These are phyloP conservation scores for Steinernema scapterisci DNA, from an alignment of 2,888 invertebrate species.

Conservation along the genomic window DNA sequence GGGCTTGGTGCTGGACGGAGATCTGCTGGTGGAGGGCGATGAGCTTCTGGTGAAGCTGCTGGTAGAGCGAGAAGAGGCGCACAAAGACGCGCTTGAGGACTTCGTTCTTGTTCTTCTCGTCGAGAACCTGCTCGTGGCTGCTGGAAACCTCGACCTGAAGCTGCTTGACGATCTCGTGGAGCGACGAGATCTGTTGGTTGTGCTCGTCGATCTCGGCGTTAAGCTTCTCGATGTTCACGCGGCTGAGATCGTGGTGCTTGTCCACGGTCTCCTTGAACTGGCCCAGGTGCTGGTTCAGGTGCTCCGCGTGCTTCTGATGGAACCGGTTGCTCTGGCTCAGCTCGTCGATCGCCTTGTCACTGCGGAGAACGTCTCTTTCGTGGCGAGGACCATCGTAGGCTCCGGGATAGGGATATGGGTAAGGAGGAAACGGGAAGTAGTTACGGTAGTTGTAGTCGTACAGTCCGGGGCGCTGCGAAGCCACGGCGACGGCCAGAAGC, in stretches of 20 bases:
- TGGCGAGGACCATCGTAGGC: background rate
- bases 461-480: background rate
- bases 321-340: background rate
- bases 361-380: background rate
- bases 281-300: background rate
- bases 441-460: background rate
- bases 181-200: background rate
- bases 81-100: background rate
- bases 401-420: background rate
- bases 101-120: background rate
- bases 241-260: background rate
- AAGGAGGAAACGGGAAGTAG: background rate
- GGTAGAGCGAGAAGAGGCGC: conserved; percentile 1
- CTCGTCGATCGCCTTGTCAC: background rate
- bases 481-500: background rate
- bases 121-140: background rate
- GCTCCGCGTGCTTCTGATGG: background rate
- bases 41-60: conserved; percentile 2
- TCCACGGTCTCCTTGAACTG: background rate
- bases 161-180: background rate
- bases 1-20: background rate
- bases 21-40: background rate
- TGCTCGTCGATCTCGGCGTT: background rate
- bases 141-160: background rate
- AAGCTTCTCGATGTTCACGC: background rate